Evolutionary conservation across 2,113 vertebrate genomes (phyloP), one percentile per base, ranked within the genome.

Genomic region (Sterna hirundo): DNA sequence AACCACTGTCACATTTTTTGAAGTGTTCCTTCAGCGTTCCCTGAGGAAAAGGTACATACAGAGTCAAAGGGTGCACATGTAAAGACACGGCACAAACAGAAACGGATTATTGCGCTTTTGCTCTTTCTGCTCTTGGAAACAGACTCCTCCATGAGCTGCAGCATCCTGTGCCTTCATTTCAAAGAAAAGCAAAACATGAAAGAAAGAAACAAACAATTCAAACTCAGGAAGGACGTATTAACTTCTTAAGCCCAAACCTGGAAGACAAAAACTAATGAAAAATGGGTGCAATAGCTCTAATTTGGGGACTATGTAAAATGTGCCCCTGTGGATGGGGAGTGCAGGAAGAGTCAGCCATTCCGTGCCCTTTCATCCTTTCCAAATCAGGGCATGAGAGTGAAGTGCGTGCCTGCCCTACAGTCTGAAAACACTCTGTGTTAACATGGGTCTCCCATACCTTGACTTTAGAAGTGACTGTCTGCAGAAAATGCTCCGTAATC

Each of bases 11-110:
- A 89, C 54, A 55, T 21, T 89, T 96, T 90, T 26, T 95, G 93
- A 98, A 98, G 82, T 98, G 96, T 8, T 93, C 64, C 46, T 95
- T 88, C 69, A 98, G 55, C 23, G 81, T 34, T 92, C 32, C 69
- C 97, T 98, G 84, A 79, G 60, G 58, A 95, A 95, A 79, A 92
- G 46, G 38, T 55, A 88, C 36, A 88, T 76, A 84, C 32, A 65
- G 19, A 75, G 80, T 93, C 83, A 97, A 90, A 83, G 44, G 10
- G 42, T 65, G 21, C 23, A 74, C 61, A 51, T 15, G 17, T 15
- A 86, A 46, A 90, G 69, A 84, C 82, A 71, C 16, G 1, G 7
- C 57, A 71, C 30, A 86, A 75, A 34, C 15, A 95, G 77, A 76
- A 42, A 52, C 0, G 0, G 44, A 55, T 85, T 32, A 76, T 60